Base-by-base conservation (phyloP, 2,797 vertebrate genomes). In the Catharus ustulatus region DNA sequence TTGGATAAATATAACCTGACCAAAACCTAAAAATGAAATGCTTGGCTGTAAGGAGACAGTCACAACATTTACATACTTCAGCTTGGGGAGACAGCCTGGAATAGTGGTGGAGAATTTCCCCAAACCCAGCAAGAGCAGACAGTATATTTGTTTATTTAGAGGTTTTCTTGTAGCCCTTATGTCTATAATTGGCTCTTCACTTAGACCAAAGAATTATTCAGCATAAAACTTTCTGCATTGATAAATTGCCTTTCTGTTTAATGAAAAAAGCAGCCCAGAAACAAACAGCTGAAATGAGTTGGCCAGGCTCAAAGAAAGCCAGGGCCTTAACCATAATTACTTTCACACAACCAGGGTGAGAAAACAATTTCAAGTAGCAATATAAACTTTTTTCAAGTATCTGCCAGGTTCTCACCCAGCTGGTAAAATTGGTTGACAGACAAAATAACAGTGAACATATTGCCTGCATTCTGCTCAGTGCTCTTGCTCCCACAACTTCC, bases 1-100 rank as follows among this genome's bases (percentile, higher is more conserved):
- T 93, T 89, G 79, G 52, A 87, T 91, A 97, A 97, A 97, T 96
- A 96, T 95, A 97, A 92, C 84, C 81, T 92, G 76, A 88, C 88
- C 92, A 23, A 97, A 96, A 85, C 22, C 89, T 82, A 95, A 94
- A 92, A 94, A 91, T 86, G 71, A 96, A 96, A 81, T 77, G 40
- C 84, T 95, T 87, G 82, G 77, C 72, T 69, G 26, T 46, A 52
- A 90, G 73, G 85, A 95, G 81, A 92, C 90, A 95, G 74, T 81
- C 85, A 54, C 74, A 89, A 62, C 89, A 84, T 88, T 97, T 95
- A 89, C 87, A 90, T 69, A 34, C 40, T 84, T 72, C 88, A 89
- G 78, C 76, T 94, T 93, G 84, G 80, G 91, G 40, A 95, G 94
- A 92, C 90, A 74, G 90, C 54, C 48, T 77, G 61, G 49, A 80